Conservation (phyloP, 2,113 vertebrate genomes). For the Tor tambroides region DNA sequence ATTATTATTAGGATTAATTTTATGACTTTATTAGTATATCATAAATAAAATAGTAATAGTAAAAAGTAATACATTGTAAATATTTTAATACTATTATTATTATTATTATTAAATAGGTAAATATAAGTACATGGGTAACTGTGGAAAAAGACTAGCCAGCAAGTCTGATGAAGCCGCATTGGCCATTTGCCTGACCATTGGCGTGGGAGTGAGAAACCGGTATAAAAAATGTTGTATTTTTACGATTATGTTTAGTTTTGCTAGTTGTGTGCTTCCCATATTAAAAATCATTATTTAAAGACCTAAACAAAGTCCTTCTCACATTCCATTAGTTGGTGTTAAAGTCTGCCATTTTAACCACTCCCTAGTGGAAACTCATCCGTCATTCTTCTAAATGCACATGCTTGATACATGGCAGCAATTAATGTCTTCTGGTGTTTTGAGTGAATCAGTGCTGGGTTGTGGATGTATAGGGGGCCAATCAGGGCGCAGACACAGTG, state of each 20-base stretch:
- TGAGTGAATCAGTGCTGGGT: neutral
- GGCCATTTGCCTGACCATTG: no score
- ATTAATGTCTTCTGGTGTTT: slow-evolving; percentile 16
- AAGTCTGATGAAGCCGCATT: no score
- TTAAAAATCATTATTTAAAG: neutral
- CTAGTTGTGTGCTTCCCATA: neutral
- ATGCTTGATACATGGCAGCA: slow-evolving; percentile 25
- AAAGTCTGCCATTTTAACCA: neutral
- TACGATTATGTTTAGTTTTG: neutral
- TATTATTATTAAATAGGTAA: neutral
- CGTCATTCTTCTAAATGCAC: slow-evolving; percentile 3
- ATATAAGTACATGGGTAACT: neutral
- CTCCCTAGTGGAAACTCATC: neutral
- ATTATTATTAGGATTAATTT: no score
- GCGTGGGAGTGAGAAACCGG: neutral
- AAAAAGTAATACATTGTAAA: no score
- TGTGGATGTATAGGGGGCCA: slow-evolving; percentile 9
- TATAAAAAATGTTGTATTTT: neutral
- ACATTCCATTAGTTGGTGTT: neutral
- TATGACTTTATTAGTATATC: no score
- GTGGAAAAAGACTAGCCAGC: neutral
- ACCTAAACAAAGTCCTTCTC: neutral
- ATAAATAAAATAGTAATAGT: no score
- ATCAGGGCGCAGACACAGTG: slow-evolving; percentile 2
- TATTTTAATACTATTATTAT: no score